Evolutionary conservation across 2,113 vertebrate genomes (phyloP).

Genomic region (Petrocephalus zakoni): DNA sequence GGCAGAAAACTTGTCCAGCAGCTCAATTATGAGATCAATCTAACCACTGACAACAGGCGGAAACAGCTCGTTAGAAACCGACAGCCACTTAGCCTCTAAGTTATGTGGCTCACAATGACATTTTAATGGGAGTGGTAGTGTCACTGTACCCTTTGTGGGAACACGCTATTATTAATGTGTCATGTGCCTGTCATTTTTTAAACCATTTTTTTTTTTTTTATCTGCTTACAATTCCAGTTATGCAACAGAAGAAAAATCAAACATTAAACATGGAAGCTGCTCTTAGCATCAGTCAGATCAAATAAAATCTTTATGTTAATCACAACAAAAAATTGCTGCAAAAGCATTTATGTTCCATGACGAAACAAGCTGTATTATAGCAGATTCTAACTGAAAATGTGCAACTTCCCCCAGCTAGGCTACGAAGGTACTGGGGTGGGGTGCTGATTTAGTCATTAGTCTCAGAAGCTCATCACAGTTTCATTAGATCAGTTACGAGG

Average conservation of each 20-base stretch:
- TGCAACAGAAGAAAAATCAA: neutral
- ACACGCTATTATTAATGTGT: neutral
- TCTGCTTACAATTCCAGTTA: neutral
- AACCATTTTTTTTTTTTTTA: neutral
- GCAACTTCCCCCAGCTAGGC: neutral
- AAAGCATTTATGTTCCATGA: neutral
- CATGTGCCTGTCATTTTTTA: neutral
- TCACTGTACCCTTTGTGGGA: neutral
- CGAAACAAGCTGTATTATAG: neutral
- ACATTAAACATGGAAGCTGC: neutral
- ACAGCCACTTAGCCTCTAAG: neutral
- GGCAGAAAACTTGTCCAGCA: neutral
- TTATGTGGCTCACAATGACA: neutral
- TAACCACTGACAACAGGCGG: slow-evolving; percentile 3
- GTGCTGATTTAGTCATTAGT: neutral
- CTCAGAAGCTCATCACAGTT: neutral
- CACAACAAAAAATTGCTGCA: neutral
- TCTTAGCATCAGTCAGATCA: neutral
- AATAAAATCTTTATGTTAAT: neutral
- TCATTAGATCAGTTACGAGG: neutral
- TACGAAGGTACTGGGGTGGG: neutral
- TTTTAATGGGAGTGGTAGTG: neutral
- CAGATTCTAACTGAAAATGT: neutral
- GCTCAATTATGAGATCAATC: neutral
- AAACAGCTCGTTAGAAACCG: neutral